Percentiles rank a stretch among this genome's conserved stretches.
phyloP scores from a whole-genome alignment of 35 echinoderm and acorn worm species.

The Ophioderma brevispina region DNA sequence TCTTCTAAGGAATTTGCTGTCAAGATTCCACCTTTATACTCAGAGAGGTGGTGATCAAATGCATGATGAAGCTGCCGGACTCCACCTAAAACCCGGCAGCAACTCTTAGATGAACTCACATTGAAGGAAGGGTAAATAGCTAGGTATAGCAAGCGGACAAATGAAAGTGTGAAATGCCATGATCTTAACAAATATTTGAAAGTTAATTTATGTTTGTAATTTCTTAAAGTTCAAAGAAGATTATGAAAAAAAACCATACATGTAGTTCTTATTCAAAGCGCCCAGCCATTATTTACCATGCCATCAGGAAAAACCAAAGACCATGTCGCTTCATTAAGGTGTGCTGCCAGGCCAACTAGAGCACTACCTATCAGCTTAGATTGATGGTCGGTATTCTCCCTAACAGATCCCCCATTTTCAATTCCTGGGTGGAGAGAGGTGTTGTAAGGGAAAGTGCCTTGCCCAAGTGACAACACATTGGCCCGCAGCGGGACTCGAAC shows the following conservation, averaged over 20 bases:
- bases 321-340: too few species aligned
- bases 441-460: too few species aligned
- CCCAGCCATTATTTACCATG: too few species aligned
- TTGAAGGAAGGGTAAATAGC: conserved; percentile 66
- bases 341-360: too few species aligned
- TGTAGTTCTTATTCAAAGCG: too few species aligned
- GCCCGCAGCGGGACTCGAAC: too few species aligned
- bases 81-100: conserved; percentile 29
- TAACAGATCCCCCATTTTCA: too few species aligned
- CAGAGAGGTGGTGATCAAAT: conserved; percentile 2
- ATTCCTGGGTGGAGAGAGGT: too few species aligned
- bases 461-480: too few species aligned
- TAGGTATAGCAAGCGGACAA: conserved; percentile 48
- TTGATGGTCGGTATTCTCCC: too few species aligned
- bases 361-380: too few species aligned
- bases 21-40: not conserved
- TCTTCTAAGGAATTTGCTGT: not conserved
- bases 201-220: not conserved
- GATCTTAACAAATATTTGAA: not conserved
- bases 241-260: too few species aligned
- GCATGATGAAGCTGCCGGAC: not conserved
- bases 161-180: conserved; percentile 22
- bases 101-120: conserved; percentile 62
- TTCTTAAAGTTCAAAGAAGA: not conserved
- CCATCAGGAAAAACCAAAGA: not conserved